Percentiles rank a stretch among this genome's conserved stretches.
These are phyloP conservation scores for Arbacia lixula DNA, from an alignment of 53 echinoderm and acorn worm species.

Conservation along the genomic window DNA sequence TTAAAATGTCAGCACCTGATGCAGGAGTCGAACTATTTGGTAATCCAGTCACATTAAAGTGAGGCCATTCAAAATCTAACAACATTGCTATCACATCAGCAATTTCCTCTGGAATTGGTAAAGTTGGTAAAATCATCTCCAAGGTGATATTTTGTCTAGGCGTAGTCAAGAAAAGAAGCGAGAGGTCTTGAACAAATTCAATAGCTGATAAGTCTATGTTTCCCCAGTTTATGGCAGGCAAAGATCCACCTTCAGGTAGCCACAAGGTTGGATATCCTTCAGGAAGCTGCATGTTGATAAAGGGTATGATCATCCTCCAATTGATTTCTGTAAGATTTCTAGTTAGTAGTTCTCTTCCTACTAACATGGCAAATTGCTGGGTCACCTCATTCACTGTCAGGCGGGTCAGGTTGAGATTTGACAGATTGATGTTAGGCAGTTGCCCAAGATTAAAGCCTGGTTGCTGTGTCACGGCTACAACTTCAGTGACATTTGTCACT, in stretches of 20 bases:
- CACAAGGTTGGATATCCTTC: neutral
- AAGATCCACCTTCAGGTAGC: neutral
- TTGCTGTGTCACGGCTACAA: neutral
- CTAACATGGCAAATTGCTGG: neutral
- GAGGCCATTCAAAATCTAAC: neutral
- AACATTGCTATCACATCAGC: neutral
- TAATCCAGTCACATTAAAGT: slow-evolving; percentile 2
- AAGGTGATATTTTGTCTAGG: neutral
- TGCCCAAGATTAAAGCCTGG: neutral
- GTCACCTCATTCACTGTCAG: slow-evolving; percentile 11
- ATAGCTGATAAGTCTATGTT: neutral
- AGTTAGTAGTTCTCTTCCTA: slow-evolving; percentile 6
- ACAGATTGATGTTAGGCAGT: neutral
- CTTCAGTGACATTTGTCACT: neutral
- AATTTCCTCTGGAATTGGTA: slow-evolving; percentile 8
- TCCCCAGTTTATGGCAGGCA: neutral
- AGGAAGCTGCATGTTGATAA: neutral
- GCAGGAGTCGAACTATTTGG: neutral
- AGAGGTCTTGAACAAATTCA: neutral
- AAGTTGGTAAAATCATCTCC: neutral
- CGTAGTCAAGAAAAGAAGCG: neutral
- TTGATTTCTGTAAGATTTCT: neutral
- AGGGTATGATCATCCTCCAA: neutral
- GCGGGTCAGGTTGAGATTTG: slow-evolving; percentile 9
- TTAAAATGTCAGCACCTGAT: neutral